Percentiles rank a stretch among this genome's conserved stretches.
These are phyloP conservation scores for Elaphurus davidianus DNA, from an alignment of 2,113 vertebrate genomes.

Conservation along the genomic window DNA sequence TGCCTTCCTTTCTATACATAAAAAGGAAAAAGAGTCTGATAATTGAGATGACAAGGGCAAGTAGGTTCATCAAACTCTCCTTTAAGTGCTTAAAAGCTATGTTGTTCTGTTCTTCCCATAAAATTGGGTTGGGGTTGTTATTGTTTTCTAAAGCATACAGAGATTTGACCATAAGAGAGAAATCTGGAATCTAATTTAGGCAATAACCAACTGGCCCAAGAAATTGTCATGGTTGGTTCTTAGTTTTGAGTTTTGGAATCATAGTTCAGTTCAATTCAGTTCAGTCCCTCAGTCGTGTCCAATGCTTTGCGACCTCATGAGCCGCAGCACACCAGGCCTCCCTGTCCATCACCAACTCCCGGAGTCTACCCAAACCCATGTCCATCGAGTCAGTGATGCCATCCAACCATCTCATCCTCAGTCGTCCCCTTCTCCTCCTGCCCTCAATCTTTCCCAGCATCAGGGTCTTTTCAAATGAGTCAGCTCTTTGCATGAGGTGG, in stretches of 20 bases:
- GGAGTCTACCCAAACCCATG: too few species aligned
- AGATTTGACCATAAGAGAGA: not conserved
- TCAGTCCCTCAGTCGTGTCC: too few species aligned
- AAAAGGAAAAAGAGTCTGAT: not conserved
- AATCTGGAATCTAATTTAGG: not conserved
- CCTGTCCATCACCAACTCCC: too few species aligned
- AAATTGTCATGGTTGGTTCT: not conserved
- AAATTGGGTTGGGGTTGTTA: not conserved
- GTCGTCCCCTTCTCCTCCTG: too few species aligned
- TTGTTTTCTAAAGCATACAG: not conserved
- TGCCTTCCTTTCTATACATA: not conserved
- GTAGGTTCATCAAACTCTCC: not conserved
- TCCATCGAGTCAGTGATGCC: too few species aligned
- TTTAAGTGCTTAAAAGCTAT: not conserved
- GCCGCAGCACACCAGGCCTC: too few species aligned
- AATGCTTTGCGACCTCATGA: too few species aligned
- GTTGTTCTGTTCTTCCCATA: not conserved
- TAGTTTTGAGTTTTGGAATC: not conserved
- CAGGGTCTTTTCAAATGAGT: too few species aligned
- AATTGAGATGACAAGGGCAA: not conserved
- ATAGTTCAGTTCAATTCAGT: too few species aligned
- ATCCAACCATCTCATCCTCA: too few species aligned
- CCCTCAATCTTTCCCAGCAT: too few species aligned
- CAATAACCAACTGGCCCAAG: not conserved
- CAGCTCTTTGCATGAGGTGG: too few species aligned